Evolutionary conservation across 2,113 vertebrate species (phyloP), one percentile per base, ranked within the genome.

Genomic region (Pelobates fuscus): DNA sequence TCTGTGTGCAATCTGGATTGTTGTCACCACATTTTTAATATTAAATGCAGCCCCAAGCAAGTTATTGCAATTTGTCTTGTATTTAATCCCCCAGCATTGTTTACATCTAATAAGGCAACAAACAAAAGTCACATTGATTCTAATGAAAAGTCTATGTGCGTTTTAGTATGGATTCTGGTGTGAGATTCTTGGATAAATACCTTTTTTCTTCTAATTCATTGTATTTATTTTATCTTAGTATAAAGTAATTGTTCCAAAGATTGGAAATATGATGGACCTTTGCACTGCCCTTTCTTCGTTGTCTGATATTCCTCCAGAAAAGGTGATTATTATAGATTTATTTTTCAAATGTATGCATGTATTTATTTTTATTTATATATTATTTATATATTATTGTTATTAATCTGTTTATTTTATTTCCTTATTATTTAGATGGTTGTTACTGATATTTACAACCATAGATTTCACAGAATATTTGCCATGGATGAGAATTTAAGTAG

Each of bases 371-470:
- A 8, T 21, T 17, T 58, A 43, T 20, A 1, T 1, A 25, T 8
- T 37, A 76, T 73, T 37, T n/a, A n/a, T n/a, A n/a, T n/a, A n/a
- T 64, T 60, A 69, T 25, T 67, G 2, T 68, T 70, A 27, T 54
- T 77, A 81, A 77, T 46, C 61, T 81, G 72, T 63, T 80, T 80
- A 82, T 70, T 84, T 29, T 61, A 80, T 25, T 25, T 37, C 52
- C 77, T 11, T 17, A 0, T 87, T 89, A 84, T 91, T 79, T 80
- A 93, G 92, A 93, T 93, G 92, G 90, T 98, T 84, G 97, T 98
- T 81, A 99, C 97, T 25, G 96, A 98, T 85, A 98, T 99, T 89
- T 98, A 98, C 90, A 98, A 97, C 90, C 97, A 99, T 84, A 94
- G 96, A 61, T 99, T 99, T 87, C 96, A 99, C 82, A 93, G 96